phyloP scores from a whole-genome alignment of 2,113 vertebrate species.

The Vireo altiloquus region DNA sequence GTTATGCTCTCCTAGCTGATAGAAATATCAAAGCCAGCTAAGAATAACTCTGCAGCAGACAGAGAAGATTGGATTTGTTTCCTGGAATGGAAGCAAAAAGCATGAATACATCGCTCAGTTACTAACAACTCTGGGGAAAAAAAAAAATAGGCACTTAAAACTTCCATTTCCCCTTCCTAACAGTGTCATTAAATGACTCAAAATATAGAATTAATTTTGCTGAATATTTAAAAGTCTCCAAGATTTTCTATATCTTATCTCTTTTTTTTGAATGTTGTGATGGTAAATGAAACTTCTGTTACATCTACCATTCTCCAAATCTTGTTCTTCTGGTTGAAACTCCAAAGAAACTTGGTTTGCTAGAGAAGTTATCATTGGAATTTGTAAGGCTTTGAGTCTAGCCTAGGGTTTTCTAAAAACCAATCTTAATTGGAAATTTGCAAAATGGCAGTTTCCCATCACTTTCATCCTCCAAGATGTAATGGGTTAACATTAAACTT shows the following conservation, averaged over 20 bases:
- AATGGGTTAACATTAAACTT: not conserved
- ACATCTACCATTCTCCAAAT: not conserved
- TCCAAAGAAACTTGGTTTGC: not conserved
- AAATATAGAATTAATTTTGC: not conserved
- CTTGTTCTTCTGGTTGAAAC: not conserved
- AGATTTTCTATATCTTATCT: not conserved
- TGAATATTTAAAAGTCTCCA: not conserved
- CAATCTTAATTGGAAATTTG: not conserved
- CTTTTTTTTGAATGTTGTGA: not conserved
- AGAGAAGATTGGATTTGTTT: slow-evolving; percentile 32
- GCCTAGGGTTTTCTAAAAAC: not conserved
- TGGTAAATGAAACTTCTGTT: not conserved
- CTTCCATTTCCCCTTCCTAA: not conserved
- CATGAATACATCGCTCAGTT: not conserved
- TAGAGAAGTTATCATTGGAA: not conserved
- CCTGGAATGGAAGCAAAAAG: slow-evolving; percentile 38
- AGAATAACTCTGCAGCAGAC: slow-evolving; percentile 57
- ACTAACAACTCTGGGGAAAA: not conserved
- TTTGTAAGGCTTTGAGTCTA: not conserved
- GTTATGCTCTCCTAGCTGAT: slow-evolving; percentile 45
- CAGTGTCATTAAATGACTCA: not conserved
- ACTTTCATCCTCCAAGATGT: not conserved
- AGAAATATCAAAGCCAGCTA: slow-evolving; percentile 65
- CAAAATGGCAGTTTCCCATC: not conserved
- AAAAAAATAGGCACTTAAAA: not conserved